Evolutionary conservation across 64 coral and sea anemone genomes (phyloP).

Genomic region (Acropora yongei): DNA sequence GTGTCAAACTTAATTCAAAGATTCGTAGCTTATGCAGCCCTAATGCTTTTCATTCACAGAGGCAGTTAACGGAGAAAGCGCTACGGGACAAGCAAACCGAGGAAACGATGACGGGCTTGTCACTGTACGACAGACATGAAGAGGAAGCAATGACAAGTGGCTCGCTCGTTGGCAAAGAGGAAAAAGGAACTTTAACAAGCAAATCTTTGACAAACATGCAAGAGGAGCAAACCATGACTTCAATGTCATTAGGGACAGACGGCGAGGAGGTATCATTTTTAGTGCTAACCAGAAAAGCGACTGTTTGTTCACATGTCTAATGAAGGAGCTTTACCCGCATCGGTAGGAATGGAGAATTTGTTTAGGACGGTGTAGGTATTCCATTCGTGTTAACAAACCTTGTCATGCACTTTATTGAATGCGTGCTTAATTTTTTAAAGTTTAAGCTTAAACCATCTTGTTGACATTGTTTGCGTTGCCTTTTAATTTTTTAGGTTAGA

Average conservation of each 20-base stretch:
- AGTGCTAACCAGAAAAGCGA: too few relatives aligned
- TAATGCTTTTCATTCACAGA: constrained; percentile 6
- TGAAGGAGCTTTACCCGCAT: too few relatives aligned
- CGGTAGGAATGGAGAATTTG: too few relatives aligned
- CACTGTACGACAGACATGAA: constrained; percentile 45
- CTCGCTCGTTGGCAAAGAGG: constrained; percentile 52
- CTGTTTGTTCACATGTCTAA: too few relatives aligned
- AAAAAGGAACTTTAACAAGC: constrained; percentile 36
- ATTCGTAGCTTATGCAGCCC: background rate
- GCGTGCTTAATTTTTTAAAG: too few relatives aligned
- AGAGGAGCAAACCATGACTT: constrained; percentile 39
- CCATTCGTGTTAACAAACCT: too few relatives aligned
- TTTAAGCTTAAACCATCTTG: too few relatives aligned
- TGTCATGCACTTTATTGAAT: too few relatives aligned
- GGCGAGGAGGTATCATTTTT: background rate
- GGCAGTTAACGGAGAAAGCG: constrained; percentile 20
- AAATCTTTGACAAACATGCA: constrained; percentile 35
- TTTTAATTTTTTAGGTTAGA: too few relatives aligned
- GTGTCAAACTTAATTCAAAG: too few relatives aligned
- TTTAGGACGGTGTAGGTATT: too few relatives aligned
- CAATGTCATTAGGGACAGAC: constrained; percentile 30
- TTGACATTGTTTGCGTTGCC: too few relatives aligned
- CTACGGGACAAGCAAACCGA: constrained; percentile 59
- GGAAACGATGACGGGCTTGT: constrained; percentile 70
- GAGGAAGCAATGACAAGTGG: constrained; percentile 66